Evolutionary conservation across 2,113 vertebrate genomes (phyloP).

Genomic region (Forbesichthys papilliferus): DNA sequence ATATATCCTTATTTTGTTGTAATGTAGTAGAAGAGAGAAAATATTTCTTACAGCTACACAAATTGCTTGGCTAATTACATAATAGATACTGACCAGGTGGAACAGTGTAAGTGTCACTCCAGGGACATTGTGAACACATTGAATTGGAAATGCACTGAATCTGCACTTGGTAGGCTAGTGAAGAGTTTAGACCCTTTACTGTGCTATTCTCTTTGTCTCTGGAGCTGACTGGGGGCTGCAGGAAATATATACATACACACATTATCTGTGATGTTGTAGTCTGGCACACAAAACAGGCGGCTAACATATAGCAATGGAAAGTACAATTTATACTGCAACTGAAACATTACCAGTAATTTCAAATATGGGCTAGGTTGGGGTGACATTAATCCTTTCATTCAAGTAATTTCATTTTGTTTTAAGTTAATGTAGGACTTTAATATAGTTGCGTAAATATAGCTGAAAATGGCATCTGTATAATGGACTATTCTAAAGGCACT

Average conservation of each 20-base stretch:
- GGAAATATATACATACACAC: background rate
- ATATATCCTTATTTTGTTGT: background rate
- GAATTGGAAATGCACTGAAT: conserved; percentile 45
- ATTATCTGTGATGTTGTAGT: too few relatives aligned
- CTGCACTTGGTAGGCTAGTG: conserved; percentile 55
- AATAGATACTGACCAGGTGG: conserved; percentile 57
- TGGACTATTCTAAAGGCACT: too few relatives aligned
- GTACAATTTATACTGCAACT: too few relatives aligned
- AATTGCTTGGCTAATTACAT: background rate
- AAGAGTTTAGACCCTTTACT: conserved; percentile 46
- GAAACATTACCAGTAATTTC: too few relatives aligned
- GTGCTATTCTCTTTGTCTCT: background rate
- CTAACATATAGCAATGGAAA: too few relatives aligned
- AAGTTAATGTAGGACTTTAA: too few relatives aligned
- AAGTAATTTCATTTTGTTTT: too few relatives aligned
- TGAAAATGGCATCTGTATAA: too few relatives aligned
- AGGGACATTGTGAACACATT: conserved; percentile 52
- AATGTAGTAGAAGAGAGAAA: background rate
- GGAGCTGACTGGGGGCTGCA: conserved; percentile 17
- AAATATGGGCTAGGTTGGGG: too few relatives aligned
- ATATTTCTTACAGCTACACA: background rate
- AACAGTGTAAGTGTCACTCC: conserved; percentile 52
- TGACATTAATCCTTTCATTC: too few relatives aligned
- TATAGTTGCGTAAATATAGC: too few relatives aligned
- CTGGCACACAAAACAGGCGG: too few relatives aligned